Evolutionary conservation across 2,888 invertebrate species (phyloP).

Genomic region (Acleris holmiana): DNA sequence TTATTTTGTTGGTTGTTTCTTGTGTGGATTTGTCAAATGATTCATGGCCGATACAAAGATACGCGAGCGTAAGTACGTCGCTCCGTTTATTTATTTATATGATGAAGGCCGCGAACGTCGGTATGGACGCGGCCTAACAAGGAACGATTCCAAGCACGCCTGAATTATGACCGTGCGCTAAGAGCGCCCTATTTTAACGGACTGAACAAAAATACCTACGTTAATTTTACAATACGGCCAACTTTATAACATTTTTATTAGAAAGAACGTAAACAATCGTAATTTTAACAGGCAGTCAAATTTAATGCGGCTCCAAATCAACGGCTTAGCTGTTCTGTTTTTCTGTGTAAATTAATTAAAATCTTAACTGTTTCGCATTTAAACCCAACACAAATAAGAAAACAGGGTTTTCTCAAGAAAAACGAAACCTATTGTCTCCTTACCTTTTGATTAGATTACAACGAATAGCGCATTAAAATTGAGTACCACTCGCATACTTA

Average conservation of each 20-base stretch:
- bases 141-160: constrained; percentile 9
- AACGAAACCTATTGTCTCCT: too few relatives aligned
- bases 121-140: neutral
- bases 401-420: neutral
- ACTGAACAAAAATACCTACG: constrained; percentile 19
- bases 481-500: too few relatives aligned
- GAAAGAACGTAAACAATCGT: constrained; percentile 5
- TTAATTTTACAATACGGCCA: constrained; percentile 21
- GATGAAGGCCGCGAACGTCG: neutral
- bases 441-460: too few relatives aligned
- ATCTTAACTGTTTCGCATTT: neutral
- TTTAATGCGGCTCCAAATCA: neutral
- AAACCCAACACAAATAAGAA: neutral
- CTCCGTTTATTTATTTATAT: too few relatives aligned
- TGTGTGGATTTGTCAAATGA: constrained; percentile 13
- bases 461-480: too few relatives aligned
- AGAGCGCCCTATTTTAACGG: constrained; percentile 21
- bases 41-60: too few relatives aligned
- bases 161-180: constrained; percentile 14
- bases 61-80: too few relatives aligned
- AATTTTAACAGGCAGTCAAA: constrained; percentile 1
- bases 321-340: neutral
- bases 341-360: neutral
- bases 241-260: constrained; percentile 26
- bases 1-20: constrained; percentile 4